Evolutionary conservation across 2,888 invertebrate species (phyloP).

Genomic region (Agapostemon virescens): DNA sequence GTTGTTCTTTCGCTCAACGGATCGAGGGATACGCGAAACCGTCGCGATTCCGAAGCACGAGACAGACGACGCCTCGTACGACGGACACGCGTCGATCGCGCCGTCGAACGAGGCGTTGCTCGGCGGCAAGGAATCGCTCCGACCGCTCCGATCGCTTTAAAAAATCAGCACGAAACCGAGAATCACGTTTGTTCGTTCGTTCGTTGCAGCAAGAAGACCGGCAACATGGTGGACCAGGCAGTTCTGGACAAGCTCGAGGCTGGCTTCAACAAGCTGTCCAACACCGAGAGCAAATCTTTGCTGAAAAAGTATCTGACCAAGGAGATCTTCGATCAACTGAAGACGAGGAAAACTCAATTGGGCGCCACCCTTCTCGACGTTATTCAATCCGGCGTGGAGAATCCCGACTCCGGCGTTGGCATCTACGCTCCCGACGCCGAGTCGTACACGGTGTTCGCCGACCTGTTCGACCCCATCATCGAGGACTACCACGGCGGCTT

Average conservation of each 20-base stretch:
- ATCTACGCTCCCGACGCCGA: conserved; percentile 99
- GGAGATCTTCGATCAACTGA: conserved; percentile 94
- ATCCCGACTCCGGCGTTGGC: conserved; percentile 97
- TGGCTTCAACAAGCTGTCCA: conserved; percentile 92
- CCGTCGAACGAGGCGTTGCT: not conserved
- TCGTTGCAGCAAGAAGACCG: conserved; percentile 84
- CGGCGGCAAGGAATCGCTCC: no score
- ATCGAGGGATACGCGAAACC: not conserved
- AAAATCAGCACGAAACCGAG: no score
- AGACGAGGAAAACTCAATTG: conserved; percentile 96
- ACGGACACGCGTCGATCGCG: not conserved
- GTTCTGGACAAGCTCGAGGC: conserved; percentile 95
- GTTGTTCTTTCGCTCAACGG: not conserved
- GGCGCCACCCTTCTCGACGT: conserved; percentile 96
- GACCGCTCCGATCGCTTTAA: no score
- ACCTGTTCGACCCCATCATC: conserved; percentile 98
- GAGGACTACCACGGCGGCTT: conserved; percentile 98
- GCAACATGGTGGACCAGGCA: conserved; percentile 94
- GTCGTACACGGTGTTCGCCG: conserved; percentile 94
- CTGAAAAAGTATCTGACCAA: conserved; percentile 97
- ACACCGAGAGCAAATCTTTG: conserved; percentile 96
- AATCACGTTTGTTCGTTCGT: no score
- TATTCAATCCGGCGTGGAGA: conserved; percentile 97
- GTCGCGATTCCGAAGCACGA: not conserved
- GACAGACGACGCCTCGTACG: not conserved